Base-by-base conservation (phyloP, 2,113 vertebrate species). In the Nannobrachium achirus region DNA sequence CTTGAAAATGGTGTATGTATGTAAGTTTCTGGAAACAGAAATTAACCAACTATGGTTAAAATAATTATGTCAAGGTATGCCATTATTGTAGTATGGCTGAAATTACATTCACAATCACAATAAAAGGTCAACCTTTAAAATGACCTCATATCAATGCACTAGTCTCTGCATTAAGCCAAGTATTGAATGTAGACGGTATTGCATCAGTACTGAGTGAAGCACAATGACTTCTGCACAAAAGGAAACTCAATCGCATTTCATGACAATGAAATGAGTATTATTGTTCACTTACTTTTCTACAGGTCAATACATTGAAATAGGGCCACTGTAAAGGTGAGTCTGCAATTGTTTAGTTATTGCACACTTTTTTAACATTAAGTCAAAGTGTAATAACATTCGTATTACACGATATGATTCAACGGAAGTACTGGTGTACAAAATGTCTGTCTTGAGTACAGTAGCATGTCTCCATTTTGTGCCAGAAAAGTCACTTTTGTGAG, bases 71-170 rank as follows among this genome's bases (percentile, higher is more conserved):
- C 5, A 19, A 60, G 8, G 41, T 64, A 19, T 71, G 59, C 15
- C 69, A 78, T 63, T 56, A 70, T 14, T 57, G 42, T n/a, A 60
- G 10, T 53, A 69, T 71, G 45, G 57, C 53, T 60, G 63, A 39
- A 71, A 62, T 41, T 15, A 51, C 14, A 59, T 14, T 46, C 15
- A 52, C 58, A 67, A 14, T 46, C 15, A 52, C 58, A 67, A 39
- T 33, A 33, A 33, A 33, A 33, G 25, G 3, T 4, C 25, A 33
- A 33, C 25, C 25, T 33, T 33, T 33, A 33, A 33, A 33, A 33
- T 33, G 25, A 33, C 25, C 25, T 33, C 25, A 33, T 33, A 33
- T 33, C 25, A 33, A 33, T 33, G 25, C 25, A 33, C 25, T 33
- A 5, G 25, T 5, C 25, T 33, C 25, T 33, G 25, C 25, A 33